phyloP scores from a whole-genome alignment of 2,888 invertebrate species.

The Meta bourneti region DNA sequence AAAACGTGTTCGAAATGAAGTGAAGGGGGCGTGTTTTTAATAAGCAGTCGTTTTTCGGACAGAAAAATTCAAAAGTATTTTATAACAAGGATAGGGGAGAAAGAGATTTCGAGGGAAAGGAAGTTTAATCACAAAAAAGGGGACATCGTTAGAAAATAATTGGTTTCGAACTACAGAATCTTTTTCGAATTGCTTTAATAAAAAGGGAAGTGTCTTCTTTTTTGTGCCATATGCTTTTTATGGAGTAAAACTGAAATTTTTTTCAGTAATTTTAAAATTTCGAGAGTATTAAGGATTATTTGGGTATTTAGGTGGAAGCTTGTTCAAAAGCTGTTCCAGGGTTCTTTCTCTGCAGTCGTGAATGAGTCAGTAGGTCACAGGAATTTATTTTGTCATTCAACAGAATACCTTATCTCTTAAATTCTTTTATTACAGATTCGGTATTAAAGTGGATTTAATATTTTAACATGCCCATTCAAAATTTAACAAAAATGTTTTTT shows the following conservation, averaged over 20 bases:
- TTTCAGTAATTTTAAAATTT: not conserved
- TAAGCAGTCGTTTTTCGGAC: not conserved
- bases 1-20: not conserved
- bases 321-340: not conserved
- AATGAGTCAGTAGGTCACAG: not conserved
- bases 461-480: no score
- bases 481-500: no score
- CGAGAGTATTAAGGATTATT: not conserved
- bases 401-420: not conserved
- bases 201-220: not conserved
- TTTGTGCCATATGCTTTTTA: not conserved
- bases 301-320: not conserved
- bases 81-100: not conserved
- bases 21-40: not conserved
- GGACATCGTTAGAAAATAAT: slow-evolving; percentile 1
- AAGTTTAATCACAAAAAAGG: not conserved
- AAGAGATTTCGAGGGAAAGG: not conserved
- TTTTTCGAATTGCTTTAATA: not conserved
- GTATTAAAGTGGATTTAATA: not conserved
- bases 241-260: not conserved
- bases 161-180: not conserved
- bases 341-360: not conserved
- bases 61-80: slow-evolving; percentile 1
- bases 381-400: not conserved
- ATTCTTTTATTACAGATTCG: not conserved